Base-by-base conservation (phyloP, 2,797 vertebrate species). In the Galaxias olidus region DNA sequence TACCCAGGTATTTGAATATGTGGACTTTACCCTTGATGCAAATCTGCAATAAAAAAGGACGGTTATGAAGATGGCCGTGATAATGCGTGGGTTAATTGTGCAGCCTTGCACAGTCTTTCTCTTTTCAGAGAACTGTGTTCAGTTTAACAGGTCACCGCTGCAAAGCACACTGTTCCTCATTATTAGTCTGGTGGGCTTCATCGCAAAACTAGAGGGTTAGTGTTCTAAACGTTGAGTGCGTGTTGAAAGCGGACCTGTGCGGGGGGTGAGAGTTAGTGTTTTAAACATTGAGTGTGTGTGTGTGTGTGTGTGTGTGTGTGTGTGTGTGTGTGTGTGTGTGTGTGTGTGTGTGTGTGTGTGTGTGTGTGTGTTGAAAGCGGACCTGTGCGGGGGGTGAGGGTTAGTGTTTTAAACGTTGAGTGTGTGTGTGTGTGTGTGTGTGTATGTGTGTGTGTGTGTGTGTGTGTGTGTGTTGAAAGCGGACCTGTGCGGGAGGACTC, bases 21-120 rank as follows among this genome's bases (percentile, higher is more conserved):
- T 98, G 96, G 69, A 97, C 94, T 87, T 94, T 97, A 1, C 96
- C 96, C 81, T 96, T 97, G 43, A 95, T 94, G 76, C 96, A 98
- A 83, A 98, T 96, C 96, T 98, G 84, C 42, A 70, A 40, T 55
- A 13, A 10, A 19, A 2, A 14, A 0, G 42, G 7, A 47, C 6
- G 7, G 17, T 17, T n/a, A 42, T 8, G 0, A 10, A 47, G 12
- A 54, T 12, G 11, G 19, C 43, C 30, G 12, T 19, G 41, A 10
- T 9, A 51, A n/a, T 5, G 10, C 42, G 44, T 52, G 10, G 30
- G 20, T 53, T 43, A 63, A 65, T 47, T 41, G 20, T 60, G 49
- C 30, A 30, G 30, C 6, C 30, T 30, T 30, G 3, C 30, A 6
- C 3, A 30, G 30, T 30, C 30, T 2, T 30, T 6, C 6, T 30